phyloP scores from a whole-genome alignment of 2,888 invertebrate genomes.

The Aleiodes alternator region DNA sequence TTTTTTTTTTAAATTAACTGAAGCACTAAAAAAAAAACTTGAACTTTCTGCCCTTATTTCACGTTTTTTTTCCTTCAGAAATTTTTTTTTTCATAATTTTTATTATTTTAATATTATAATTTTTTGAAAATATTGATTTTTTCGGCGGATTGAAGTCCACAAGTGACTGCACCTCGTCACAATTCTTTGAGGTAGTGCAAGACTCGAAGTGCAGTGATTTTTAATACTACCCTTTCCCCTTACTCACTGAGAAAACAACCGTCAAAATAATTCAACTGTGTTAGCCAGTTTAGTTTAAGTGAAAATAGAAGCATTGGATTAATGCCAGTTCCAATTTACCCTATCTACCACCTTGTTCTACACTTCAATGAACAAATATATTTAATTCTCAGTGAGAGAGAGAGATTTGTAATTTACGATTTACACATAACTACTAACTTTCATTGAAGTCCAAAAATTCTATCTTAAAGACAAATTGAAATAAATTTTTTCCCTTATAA shows the following conservation, averaged over 20 bases:
- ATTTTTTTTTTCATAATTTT: background rate
- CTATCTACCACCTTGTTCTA: constrained; percentile 19
- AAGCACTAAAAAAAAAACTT: no score
- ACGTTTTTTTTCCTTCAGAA: no score
- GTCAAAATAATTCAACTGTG: constrained; percentile 44
- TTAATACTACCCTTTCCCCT: background rate
- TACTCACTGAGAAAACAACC: constrained; percentile 36
- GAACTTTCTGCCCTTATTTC: no score
- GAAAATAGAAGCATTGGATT: constrained; percentile 69
- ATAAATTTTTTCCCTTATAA: no score
- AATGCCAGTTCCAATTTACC: constrained; percentile 61
- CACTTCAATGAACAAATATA: constrained; percentile 1
- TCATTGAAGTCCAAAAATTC: no score
- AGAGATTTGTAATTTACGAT: background rate
- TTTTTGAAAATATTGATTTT: no score
- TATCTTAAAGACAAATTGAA: no score
- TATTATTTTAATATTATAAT: no score
- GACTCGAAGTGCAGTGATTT: constrained; percentile 5
- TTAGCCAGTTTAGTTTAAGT: constrained; percentile 50
- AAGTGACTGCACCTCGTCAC: background rate
- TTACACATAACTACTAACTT: no score
- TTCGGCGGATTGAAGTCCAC: no score
- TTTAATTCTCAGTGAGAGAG: background rate
- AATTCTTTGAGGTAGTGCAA: constrained; percentile 25
- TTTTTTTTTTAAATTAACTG: no score